phyloP scores from a whole-genome alignment of 53 echinoderm and acorn worm species.

The Mesocentrotus franciscanus region DNA sequence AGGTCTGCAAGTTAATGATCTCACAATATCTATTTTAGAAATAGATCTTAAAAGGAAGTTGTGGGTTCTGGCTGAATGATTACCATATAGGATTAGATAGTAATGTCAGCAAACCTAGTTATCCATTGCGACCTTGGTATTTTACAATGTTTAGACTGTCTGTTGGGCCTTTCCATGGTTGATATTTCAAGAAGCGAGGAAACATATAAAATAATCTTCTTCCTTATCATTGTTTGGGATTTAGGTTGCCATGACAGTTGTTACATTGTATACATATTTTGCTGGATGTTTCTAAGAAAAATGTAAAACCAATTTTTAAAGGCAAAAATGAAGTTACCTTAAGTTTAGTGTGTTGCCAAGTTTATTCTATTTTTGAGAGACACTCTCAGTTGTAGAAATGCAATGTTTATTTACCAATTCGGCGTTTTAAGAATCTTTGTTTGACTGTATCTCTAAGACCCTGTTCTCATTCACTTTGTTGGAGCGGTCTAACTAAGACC shows the following conservation, averaged over 20 bases:
- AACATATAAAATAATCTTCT: background rate
- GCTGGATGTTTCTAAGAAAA: no score
- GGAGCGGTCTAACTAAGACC: no score
- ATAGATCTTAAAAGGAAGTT: background rate
- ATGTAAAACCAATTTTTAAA: no score
- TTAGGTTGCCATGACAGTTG: background rate
- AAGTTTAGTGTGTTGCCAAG: no score
- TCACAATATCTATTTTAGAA: background rate
- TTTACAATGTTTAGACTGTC: background rate
- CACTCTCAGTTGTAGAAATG: no score
- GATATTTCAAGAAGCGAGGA: background rate
- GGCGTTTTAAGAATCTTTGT: no score
- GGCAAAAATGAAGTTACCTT: no score
- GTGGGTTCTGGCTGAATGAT: background rate
- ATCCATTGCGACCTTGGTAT: background rate
- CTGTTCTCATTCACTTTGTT: no score
- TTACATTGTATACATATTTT: no score
- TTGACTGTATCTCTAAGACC: no score
- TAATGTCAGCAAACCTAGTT: background rate
- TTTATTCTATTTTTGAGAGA: no score
- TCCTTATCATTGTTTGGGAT: background rate
- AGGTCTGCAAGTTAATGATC: background rate
- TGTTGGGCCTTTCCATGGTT: background rate
- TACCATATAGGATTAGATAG: background rate
- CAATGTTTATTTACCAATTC: no score